Percentiles rank a stretch among this genome's conserved stretches.
Conservation (phyloP, 1,140 invertebrate species). For the Hylaeus anthracinus region DNA sequence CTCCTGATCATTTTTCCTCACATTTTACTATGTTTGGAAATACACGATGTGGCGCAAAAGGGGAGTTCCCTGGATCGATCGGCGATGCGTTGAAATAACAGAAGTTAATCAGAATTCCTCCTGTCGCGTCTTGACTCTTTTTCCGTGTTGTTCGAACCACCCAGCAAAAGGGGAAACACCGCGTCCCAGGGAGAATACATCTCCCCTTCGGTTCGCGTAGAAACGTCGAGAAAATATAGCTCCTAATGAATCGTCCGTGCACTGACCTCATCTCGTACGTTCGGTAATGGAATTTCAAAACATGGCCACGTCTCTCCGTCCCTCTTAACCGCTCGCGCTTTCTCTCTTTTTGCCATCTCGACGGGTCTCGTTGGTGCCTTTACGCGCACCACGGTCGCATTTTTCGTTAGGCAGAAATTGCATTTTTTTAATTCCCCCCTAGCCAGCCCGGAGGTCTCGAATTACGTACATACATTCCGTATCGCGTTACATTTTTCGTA, state of each 20-base stretch:
- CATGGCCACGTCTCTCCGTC: conserved; percentile 51
- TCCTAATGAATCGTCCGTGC: conserved; percentile 67
- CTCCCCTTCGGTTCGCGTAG: conserved; percentile 24
- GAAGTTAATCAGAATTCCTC: conserved; percentile 1
- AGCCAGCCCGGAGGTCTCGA: neutral
- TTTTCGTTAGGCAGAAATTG: conserved; percentile 41
- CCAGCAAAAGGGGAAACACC: neutral
- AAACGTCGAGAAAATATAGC: conserved; percentile 61
- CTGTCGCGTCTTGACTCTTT: conserved; percentile 3
- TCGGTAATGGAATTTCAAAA: conserved; percentile 75
- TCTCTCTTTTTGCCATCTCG: conserved; percentile 21
- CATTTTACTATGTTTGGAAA: no score
- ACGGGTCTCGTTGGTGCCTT: neutral
- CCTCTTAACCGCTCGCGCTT: conserved; percentile 17
- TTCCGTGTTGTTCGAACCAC: neutral
- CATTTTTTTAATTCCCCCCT: conserved; percentile 46
- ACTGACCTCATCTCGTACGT: conserved; percentile 69
- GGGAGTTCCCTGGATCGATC: no score
- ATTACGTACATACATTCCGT: conserved; percentile 13
- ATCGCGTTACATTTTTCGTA: conserved; percentile 11
- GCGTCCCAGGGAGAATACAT: conserved; percentile 6
- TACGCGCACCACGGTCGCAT: neutral
- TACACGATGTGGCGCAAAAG: no score
- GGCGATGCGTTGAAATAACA: neutral
- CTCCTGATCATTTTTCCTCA: no score